phyloP scores from a whole-genome alignment of 2,888 invertebrate genomes.

The Sinohyriopsis cumingii region DNA sequence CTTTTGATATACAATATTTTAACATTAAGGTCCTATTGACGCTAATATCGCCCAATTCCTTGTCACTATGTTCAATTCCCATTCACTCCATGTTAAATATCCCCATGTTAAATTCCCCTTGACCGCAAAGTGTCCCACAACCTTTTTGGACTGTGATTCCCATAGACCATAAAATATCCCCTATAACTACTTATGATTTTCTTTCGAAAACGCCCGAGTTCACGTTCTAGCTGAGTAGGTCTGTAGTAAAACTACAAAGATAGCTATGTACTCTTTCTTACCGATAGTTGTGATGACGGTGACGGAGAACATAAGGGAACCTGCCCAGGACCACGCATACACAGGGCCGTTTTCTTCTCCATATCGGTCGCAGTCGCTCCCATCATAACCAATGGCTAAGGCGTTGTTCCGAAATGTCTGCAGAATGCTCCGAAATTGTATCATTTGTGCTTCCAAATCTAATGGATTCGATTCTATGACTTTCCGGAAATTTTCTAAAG shows the following conservation, averaged over 20 bases:
- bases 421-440: conserved; percentile 58
- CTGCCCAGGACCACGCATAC: conserved; percentile 69
- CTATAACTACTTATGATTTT: no score
- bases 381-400: conserved; percentile 66
- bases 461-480: conserved; percentile 55
- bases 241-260: background rate
- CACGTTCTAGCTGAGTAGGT: no score
- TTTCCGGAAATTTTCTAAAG: conserved; percentile 57
- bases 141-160: no score
- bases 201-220: no score
- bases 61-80: no score
- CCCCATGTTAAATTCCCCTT: no score
- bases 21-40: no score
- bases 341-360: conserved; percentile 61
- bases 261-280: conserved; percentile 34
- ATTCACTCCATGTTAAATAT: no score
- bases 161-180: no score
- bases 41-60: no score
- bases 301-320: conserved; percentile 69
- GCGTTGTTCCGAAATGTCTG: conserved; percentile 65
- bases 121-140: no score
- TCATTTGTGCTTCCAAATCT: conserved; percentile 56
- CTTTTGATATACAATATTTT: no score
- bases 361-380: conserved; percentile 62
- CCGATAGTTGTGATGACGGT: conserved; percentile 71